Base-by-base conservation (phyloP, 2,113 vertebrate genomes). In the Butorides virescens region DNA sequence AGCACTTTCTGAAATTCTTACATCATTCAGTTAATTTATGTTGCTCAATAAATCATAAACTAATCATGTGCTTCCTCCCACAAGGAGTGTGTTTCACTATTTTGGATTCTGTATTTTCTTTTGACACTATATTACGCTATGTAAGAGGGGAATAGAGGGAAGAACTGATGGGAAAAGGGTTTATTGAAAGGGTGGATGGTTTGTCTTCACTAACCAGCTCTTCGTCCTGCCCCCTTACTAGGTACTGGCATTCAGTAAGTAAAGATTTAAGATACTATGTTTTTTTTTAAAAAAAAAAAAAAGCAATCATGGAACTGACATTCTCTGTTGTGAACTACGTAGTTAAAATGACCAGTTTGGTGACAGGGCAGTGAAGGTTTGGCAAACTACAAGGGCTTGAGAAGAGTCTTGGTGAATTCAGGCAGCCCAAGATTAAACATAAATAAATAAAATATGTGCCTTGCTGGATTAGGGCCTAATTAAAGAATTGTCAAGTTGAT, bases 31-130 rank as follows among this genome's bases (percentile, higher is more conserved):
- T 91, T 96, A 79, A 89, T 94, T 94, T 86, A 53, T 84, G 26
- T 89, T 92, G 49, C 70, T 95, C 62, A 70, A 7, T 81, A 97
- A 92, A 87, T 95, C 39, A 50, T 75, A 65, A 81, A 68, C 85
- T 42, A 97, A 75, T 93, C 36, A 34, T n/a, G 23, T 72, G 50
- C 50, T 89, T 91, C 73, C 46, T 92, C 91, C 88, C 80, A 88
- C 62, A 79, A 85, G 74, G 56, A 95, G 27, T 84, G 55, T 67
- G 56, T 72, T 92, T 87, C 1, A 3, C 34, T 92, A 3, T 63
- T 95, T 93, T 87, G 44, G 56, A 71, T 93, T 92, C 36, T 85
- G 15, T 77, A 4, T 78, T 93, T 94, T 92, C 46, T 90, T 93
- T 86, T 78, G 55, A 61, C 11, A 5, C 47, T 86, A 5, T 67